Base-by-base conservation (phyloP, 2,888 invertebrate species). In the Bombylius discolor region DNA sequence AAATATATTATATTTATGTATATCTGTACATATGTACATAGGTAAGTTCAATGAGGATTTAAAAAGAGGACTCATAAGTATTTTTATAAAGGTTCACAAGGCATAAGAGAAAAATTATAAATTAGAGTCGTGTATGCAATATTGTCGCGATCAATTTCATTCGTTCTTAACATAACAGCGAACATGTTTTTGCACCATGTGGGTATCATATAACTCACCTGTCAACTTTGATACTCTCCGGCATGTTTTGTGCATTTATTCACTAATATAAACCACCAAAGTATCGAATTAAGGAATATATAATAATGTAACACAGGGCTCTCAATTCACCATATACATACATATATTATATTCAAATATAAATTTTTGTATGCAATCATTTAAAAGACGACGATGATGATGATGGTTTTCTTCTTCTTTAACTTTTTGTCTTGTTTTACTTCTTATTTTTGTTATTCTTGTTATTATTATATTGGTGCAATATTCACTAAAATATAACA, bases 171-270 rank as follows among this genome's bases (percentile, higher is more conserved):
- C 59, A 59, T 59, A 56, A 59, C 56, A 56, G 56, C 55, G 58
- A 59, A 59, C 59, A 59, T 59, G 59, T 59, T 59, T 59, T 59
- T 59, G 58, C 59, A 59, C 58, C 58, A 59, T 59, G 59, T 59
- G 59, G 59, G 59, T 59, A 59, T 59, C 59, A 58, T 59, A 59
- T 59, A 59, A 59, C 59, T 59, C 59, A 59, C 59, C 59, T 59
- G 59, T 59, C 59, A 59, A 56, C 59, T 59, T 56, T 56, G 58
- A 59, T 59, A 59, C 59, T 53, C 57, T 57, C 55, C 55, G 48
- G 56, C 55, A 55, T 59, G 57, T 59, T 55, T 55, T 55, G 42
- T 55, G 55, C 39, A 47, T 52, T 56, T 49, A 49, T 56, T 44
- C 52, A 47, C 14, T 8, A 6, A 36, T 36, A 36, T 36, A 36